These are phyloP conservation scores for Acanthornis magna DNA, from an alignment of 2,797 vertebrate species.

Conservation along the genomic window DNA sequence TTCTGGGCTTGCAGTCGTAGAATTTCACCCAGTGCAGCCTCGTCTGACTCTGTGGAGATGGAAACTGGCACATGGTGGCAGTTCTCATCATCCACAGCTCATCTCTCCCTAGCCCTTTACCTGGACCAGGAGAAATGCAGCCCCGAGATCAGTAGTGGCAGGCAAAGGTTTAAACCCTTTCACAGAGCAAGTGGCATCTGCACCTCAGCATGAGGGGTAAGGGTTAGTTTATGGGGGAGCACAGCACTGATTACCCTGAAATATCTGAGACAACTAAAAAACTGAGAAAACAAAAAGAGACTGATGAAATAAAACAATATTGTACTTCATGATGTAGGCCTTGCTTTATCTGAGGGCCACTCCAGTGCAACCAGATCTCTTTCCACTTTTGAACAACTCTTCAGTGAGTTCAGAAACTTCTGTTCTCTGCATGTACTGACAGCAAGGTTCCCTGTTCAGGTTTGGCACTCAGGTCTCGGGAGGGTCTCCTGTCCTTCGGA, in stretches of 20 bases:
- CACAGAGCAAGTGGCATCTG: not conserved
- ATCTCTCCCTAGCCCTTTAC: not conserved
- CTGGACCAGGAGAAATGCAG: not conserved
- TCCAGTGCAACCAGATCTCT: not conserved
- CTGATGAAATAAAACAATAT: not conserved
- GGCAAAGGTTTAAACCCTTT: not conserved
- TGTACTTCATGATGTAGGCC: not conserved
- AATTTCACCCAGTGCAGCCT: not conserved
- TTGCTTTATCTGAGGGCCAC: not conserved
- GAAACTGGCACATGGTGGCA: not conserved
- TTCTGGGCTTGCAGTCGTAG: not conserved
- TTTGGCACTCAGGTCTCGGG: slow-evolving; percentile 89
- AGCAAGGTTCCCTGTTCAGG: slow-evolving; percentile 64
- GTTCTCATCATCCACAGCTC: not conserved
- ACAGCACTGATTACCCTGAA: not conserved
- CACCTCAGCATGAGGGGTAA: not conserved
- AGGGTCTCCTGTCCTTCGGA: slow-evolving; percentile 81
- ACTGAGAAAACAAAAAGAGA: not conserved
- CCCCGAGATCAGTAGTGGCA: not conserved
- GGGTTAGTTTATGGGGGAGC: not conserved
- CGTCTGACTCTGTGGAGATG: not conserved
- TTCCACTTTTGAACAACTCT: not conserved
- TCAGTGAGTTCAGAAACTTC: not conserved
- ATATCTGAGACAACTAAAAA: not conserved
- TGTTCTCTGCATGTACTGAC: not conserved